phyloP scores from a whole-genome alignment of 2,797 vertebrate genomes.

The Chromis chromis region DNA sequence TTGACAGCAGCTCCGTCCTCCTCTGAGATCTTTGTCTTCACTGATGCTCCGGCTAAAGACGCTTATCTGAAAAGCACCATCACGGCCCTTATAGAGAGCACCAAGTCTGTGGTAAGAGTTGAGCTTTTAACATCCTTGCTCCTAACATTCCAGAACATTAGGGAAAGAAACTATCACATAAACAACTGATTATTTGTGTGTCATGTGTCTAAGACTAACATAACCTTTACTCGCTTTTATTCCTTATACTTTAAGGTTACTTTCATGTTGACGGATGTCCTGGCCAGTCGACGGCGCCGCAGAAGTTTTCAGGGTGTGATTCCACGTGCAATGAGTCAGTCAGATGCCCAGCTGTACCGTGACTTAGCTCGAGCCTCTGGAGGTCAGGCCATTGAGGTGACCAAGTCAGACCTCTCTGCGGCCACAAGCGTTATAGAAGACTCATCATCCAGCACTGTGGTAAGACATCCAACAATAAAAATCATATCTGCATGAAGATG shows the following conservation, averaged over 20 bases:
- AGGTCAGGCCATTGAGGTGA: conserved; percentile 77
- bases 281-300: conserved; percentile 28
- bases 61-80: conserved; percentile 61
- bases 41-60: conserved; percentile 83
- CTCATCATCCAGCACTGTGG: conserved; percentile 59
- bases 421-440: conserved; percentile 73
- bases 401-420: conserved; percentile 58
- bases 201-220: no score
- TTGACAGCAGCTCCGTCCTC: conserved; percentile 75
- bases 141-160: no score
- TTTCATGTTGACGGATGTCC: conserved; percentile 73
- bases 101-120: conserved; percentile 71
- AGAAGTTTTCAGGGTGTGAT: neutral
- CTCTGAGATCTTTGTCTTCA: conserved; percentile 84
- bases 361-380: conserved; percentile 78
- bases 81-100: conserved; percentile 75
- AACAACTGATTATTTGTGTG: no score
- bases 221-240: no score
- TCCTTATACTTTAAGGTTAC: conserved; percentile 64
- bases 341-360: conserved; percentile 64
- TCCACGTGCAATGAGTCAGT: neutral
- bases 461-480: conserved; percentile 29
- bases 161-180: no score
- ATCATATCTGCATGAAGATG: neutral
- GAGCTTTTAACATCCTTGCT: no score